Evolutionary conservation across 2,113 vertebrate genomes (phyloP), one percentile per base, ranked within the genome.

Genomic region (Tyto alba): DNA sequence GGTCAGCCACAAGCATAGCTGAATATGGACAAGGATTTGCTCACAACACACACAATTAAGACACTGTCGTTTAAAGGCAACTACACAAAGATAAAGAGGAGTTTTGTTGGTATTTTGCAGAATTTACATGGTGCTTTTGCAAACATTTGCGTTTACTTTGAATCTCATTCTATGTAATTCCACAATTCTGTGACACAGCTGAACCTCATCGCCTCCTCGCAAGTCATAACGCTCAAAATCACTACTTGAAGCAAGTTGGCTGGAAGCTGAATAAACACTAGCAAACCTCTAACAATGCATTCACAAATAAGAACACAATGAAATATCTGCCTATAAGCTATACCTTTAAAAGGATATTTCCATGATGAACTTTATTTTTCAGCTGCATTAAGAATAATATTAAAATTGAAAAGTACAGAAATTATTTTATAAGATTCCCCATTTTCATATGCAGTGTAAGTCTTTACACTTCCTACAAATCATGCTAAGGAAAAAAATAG

Each of bases 341-440:
- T 79, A 88, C 64, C 94, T 97, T 92, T 77, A 92, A 98, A 95
- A 92, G 66, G 55, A n/a, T 90, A 96, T 96, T 97, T 95, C 88
- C 87, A 89, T 73, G 36, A 77, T 85, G 93, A 97, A 94, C 64
- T 89, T 96, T 91, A 88, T 96, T 97, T 96, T 97, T 93, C 96
- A 92, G 32, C 94, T 96, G 73, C 74, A 97, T 81, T 98, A 97
- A 96, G 64, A 95, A 95, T 32, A 88, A 96, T 63, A 96, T 87
- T 76, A 89, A 78, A 97, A 98, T 83, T 94, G 74, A 96, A 97
- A 97, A 97, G 71, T 66, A 93, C 94, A 94, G 66, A 94, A 96
- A 95, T 96, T 55, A 94, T 85, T 96, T 93, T 48, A 87, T 96
- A 97, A 97, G 64, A 84, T 60, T 89, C 30, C 55, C 45, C 22